Conservation (phyloP, 2,113 vertebrate species). For the Psittacula cyanocephala region DNA sequence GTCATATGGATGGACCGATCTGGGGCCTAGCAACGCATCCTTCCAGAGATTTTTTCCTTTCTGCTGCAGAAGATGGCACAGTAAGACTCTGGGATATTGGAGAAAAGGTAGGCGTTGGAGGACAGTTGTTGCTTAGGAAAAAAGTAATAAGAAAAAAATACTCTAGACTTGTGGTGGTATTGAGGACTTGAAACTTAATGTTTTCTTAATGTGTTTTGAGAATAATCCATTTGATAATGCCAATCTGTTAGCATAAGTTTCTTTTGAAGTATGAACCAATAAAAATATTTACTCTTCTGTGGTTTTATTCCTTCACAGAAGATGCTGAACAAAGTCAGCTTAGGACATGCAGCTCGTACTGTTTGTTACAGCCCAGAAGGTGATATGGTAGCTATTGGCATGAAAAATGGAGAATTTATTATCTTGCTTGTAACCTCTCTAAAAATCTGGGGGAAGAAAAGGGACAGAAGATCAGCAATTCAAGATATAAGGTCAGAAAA, state of each 20-base stretch:
- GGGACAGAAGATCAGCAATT: constrained; percentile 90
- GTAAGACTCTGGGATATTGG: constrained; percentile 95
- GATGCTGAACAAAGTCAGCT: constrained; percentile 96
- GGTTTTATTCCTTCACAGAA: constrained; percentile 80
- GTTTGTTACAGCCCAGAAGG: constrained; percentile 95
- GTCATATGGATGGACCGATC: constrained; percentile 93
- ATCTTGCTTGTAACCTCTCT: constrained; percentile 92
- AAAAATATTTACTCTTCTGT: constrained; percentile 7
- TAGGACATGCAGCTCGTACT: constrained; percentile 90
- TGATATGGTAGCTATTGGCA: constrained; percentile 97
- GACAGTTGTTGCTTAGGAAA: background rate
- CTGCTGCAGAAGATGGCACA: constrained; percentile 94
- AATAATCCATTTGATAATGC: background rate
- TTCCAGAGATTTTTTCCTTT: constrained; percentile 90
- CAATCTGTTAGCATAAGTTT: background rate
- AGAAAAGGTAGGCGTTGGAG: constrained; percentile 83
- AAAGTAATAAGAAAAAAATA: background rate
- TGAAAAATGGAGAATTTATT: constrained; percentile 98
- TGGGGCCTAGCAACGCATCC: constrained; percentile 94
- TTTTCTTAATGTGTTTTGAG: background rate
- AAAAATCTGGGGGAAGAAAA: constrained; percentile 98
- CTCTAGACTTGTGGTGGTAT: background rate
- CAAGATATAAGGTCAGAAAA: constrained; percentile 91
- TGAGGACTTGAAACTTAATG: background rate
- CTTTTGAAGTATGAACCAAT: background rate